These are phyloP conservation scores for Rhineura floridana DNA, from an alignment of 2,113 vertebrate genomes.

Conservation along the genomic window DNA sequence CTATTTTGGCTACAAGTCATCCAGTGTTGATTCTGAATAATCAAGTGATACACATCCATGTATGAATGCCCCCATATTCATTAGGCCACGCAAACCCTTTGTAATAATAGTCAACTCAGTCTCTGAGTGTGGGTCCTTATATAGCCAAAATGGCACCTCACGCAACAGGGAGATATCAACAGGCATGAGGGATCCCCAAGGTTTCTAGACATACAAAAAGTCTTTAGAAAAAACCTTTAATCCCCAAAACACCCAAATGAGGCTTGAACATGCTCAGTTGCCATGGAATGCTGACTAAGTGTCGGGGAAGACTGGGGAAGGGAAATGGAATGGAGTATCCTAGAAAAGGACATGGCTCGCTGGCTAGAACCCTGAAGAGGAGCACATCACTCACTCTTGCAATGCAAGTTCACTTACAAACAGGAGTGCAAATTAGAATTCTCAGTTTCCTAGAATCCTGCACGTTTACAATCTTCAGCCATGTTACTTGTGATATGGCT, in stretches of 20 bases:
- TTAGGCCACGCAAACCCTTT: not conserved
- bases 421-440: not conserved
- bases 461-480: not conserved
- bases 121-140: not conserved
- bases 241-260: not conserved
- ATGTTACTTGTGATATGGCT: not conserved
- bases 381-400: not conserved
- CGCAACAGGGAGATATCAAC: not conserved
- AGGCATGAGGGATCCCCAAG: too few species aligned
- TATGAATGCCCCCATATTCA: not conserved
- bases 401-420: not conserved
- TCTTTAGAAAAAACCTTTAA: not conserved
- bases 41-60: not conserved
- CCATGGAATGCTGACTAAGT: not conserved
- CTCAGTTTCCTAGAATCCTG: not conserved
- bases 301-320: not conserved
- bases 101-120: not conserved
- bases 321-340: not conserved
- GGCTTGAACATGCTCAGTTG: not conserved
- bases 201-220: not conserved
- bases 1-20: not conserved
- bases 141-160: not conserved
- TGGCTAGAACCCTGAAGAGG: not conserved
- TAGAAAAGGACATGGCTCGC: too few species aligned
- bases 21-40: not conserved